These are phyloP conservation scores for Limnodromus scolopaceus DNA, from an alignment of 2,797 vertebrate genomes.

Conservation along the genomic window DNA sequence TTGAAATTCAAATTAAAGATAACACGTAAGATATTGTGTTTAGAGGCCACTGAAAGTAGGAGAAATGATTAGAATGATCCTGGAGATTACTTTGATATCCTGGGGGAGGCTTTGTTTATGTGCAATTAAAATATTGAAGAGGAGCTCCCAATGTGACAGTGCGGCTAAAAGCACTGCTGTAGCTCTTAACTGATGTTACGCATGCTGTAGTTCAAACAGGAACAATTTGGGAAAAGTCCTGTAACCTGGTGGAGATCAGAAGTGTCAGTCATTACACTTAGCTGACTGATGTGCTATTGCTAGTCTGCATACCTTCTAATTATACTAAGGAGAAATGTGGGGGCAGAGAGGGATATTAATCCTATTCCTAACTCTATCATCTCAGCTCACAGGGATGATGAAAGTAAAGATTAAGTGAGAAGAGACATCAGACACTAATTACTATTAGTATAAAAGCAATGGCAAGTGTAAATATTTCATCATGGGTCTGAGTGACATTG, in stretches of 20 bases:
- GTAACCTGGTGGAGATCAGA: not conserved
- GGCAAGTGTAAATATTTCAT: not conserved
- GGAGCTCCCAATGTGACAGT: not conserved
- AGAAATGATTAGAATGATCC: not conserved
- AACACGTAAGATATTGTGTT: not conserved
- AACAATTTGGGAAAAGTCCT: not conserved
- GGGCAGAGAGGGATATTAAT: not conserved
- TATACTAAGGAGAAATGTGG: not conserved
- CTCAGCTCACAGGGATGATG: not conserved
- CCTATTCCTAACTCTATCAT: not conserved
- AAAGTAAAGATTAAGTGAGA: not conserved
- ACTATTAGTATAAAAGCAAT: not conserved
- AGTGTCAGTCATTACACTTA: not conserved
- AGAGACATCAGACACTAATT: not conserved
- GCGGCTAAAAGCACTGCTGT: not conserved
- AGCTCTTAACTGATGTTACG: not conserved
- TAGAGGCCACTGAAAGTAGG: not conserved
- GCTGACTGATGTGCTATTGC: not conserved
- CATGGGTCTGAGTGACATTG: not conserved
- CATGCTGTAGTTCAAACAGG: not conserved
- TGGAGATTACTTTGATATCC: not conserved
- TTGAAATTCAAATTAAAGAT: not conserved
- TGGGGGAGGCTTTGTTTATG: not conserved
- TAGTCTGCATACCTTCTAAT: not conserved
- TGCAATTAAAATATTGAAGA: not conserved